Evolutionary conservation across 1,140 invertebrate species (phyloP), one percentile per base, ranked within the genome.

Genomic region (Penaeus chinensis): DNA sequence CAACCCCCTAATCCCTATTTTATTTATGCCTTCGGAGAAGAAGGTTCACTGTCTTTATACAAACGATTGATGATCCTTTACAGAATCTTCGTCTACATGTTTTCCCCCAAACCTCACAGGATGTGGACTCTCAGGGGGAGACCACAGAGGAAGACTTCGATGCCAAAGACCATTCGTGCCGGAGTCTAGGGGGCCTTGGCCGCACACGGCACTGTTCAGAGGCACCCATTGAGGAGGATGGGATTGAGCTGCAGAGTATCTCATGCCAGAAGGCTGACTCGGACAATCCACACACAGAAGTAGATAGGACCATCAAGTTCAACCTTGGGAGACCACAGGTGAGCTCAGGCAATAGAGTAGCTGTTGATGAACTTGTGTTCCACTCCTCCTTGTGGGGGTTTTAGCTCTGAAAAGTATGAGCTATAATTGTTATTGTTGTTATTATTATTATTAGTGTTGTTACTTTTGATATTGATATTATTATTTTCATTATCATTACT

Each of bases 111-210:
- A 81, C 18, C 19, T 74, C 42, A 32, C 71, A 74, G 71, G 71
- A 74, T 20, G 47, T 27, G 60, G 79, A 22, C 3, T 82, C 71
- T 47, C 80, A 76, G 24, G 85, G 85, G n/a, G 85, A 87, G 77
- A 82, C 85, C 61, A 87, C 85, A 54, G 85, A 87, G n/a, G 85
- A 87, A 42, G 85, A 87, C 22, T 63, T 66, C 27, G 84, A 86
- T 16, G 32, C 16, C 77, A 47, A 69, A 37, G 62, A 60, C 2
- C 7, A 54, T 24, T 10, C n/a, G 47, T 24, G 79, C 60, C n/a
- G 42, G 19, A 22, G n/a, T 60, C 47, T 82, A 20, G 27, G 27
- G 37, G 61, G 61, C 22, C 61, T 54, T 22, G 20, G 84, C 47
- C 37, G 84, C 22, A 54, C 54, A 13, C 54, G 54, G 54, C 54